These are phyloP conservation scores for Hippocampus abdominalis DNA, from an alignment of 2,113 vertebrate species.

Conservation along the genomic window DNA sequence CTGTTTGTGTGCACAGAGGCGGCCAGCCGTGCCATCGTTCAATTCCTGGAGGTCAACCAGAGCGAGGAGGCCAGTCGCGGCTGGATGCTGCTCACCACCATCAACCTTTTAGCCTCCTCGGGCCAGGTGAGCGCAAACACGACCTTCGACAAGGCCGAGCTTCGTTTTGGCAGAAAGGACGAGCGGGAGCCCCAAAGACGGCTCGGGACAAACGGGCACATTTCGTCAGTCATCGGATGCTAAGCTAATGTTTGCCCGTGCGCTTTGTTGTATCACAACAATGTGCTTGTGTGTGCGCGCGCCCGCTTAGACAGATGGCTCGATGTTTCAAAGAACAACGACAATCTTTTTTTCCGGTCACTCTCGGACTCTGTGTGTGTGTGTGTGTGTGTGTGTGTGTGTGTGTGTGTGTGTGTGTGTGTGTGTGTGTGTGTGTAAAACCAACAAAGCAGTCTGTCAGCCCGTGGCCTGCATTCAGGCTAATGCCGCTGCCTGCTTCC, in stretches of 20 bases:
- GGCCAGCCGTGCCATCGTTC: conserved; percentile 96
- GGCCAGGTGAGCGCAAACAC: conserved; percentile 82
- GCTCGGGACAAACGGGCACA: too few relatives aligned
- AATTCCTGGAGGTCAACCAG: conserved; percentile 98
- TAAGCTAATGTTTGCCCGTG: background rate
- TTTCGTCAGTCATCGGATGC: background rate
- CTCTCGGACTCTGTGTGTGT: conserved; percentile 5
- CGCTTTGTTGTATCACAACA: background rate
- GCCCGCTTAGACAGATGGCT: background rate
- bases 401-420: conserved; percentile 1
- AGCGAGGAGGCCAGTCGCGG: conserved; percentile 96
- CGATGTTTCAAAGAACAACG: background rate
- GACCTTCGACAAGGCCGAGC: too few relatives aligned
- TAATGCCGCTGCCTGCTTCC: background rate
- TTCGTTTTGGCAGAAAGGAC: too few relatives aligned
- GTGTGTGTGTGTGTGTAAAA: background rate
- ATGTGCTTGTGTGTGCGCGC: background rate
- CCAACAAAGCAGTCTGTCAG: background rate
- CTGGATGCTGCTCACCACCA: conserved; percentile 98
- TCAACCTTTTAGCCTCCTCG: conserved; percentile 95
- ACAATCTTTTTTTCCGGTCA: background rate
- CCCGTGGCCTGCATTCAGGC: background rate
- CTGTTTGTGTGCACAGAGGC: conserved; percentile 76
- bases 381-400: background rate
- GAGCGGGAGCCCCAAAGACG: too few relatives aligned